A percentile compares a stretch with the other conserved stretches of the same genome.
These are phyloP conservation scores for Caenorhabditis sp. DNA, from an alignment of 2,888 invertebrate species.

Conservation along the genomic window DNA sequence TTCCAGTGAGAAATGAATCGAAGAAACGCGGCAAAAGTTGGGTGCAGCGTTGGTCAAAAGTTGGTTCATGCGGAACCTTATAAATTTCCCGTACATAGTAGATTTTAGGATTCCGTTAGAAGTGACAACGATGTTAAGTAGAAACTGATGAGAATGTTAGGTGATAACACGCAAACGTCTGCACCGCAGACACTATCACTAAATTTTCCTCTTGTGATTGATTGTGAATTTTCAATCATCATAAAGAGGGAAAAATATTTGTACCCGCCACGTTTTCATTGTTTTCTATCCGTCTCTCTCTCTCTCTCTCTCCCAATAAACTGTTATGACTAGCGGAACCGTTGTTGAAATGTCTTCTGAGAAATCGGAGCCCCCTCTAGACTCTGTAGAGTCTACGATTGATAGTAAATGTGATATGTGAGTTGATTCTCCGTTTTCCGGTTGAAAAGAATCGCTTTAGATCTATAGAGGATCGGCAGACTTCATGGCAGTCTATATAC, in stretches of 20 bases:
- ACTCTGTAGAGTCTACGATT: background rate
- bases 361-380: background rate
- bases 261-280: background rate
- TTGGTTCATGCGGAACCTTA: no score
- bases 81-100: no score
- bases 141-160: conserved; percentile 5
- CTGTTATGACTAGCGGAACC: background rate
- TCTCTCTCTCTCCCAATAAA: conserved; percentile 7
- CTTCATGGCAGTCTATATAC: conserved; percentile 65
- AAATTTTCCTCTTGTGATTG: conserved; percentile 26
- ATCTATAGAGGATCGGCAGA: conserved; percentile 38
- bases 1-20: no score
- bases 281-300: no score
- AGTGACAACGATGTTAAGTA: conserved; percentile 9
- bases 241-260: conserved; percentile 1
- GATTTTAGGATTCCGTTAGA: background rate
- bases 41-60: no score
- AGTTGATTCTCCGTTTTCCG: background rate
- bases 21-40: no score
- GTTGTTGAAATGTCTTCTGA: background rate
- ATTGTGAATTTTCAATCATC: conserved; percentile 5
- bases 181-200: conserved; percentile 21
- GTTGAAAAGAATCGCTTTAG: conserved; percentile 1
- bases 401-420: background rate
- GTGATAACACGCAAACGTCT: conserved; percentile 3